phyloP scores from a whole-genome alignment of 2,113 vertebrate genomes.

The Mystacornis crossleyi region DNA sequence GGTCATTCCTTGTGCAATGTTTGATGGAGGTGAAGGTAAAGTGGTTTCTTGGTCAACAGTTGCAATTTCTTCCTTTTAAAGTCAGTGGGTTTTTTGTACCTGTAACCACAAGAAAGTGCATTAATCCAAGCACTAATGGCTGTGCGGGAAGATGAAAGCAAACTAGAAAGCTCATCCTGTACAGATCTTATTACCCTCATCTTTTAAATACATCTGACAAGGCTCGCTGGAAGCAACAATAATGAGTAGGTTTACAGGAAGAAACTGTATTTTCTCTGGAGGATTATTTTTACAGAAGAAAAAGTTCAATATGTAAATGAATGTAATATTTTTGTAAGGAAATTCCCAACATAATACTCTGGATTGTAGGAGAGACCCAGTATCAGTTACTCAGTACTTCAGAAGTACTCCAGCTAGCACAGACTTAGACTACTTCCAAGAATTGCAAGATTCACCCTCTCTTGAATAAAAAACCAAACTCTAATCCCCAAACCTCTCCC shows the following conservation, averaged over 20 bases:
- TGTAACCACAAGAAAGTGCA: constrained; percentile 67
- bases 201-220: background rate
- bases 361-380: background rate
- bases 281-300: background rate
- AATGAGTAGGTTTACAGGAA: background rate
- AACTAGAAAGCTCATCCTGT: background rate
- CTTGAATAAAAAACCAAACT: background rate
- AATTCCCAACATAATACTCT: background rate
- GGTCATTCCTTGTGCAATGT: constrained; percentile 93
- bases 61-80: constrained; percentile 99
- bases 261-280: background rate
- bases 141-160: background rate
- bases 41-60: constrained; percentile 97
- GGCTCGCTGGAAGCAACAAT: background rate
- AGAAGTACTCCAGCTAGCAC: background rate
- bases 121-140: background rate
- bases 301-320: background rate
- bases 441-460: background rate
- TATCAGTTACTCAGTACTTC: background rate
- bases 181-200: background rate
- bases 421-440: background rate
- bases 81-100: constrained; percentile 99
- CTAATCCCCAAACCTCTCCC: background rate
- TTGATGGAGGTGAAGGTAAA: constrained; percentile 97
- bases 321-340: background rate